Base-by-base conservation (phyloP, 1,140 invertebrate species). In the Trinorchestia longiramus region DNA sequence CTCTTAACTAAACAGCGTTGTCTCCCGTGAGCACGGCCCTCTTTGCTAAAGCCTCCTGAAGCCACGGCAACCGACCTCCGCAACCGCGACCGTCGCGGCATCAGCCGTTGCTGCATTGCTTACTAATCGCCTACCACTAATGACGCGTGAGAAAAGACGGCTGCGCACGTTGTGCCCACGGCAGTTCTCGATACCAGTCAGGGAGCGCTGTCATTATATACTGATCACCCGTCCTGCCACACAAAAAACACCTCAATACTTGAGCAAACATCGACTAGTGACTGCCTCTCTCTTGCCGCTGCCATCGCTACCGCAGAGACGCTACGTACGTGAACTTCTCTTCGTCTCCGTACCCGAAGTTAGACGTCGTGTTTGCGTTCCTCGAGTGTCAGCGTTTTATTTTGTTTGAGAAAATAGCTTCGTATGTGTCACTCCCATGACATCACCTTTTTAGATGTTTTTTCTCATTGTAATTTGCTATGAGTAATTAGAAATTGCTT, bases 131-230 rank as follows among this genome's bases (percentile, higher is more conserved):
- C 40, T 11, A 44, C 92, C 92, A 94, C 44, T 94, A 94, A 44
- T 94, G 44, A 94, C 92, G 92, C 92, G 92, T 94, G 92, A 47
- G 92, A 94, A 94, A 94, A 94, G 88, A 90, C 88, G 88, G n/a
- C 88, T 90, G 88, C 88, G 88, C 88, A 90, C 88, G 88, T 90
- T 90, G 88, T 90, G 88, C 88, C 88, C 88, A 90, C 88, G 88
- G 88, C 88, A 90, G 88, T 90, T 41, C 88, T 43, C 88, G 88
- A 90, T 90, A 90, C 88, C 88, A 90, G 88, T 15, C 88, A 42
- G 88, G 11, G 41, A 90, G 88, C 88, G 88, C 88, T 90, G 88
- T 90, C 88, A 90, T 90, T 90, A 90, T 90, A 90, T 90, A 90
- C 88, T 90, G 88, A 90, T 90, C 88, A 90, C 88, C 88, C n/a